Base-by-base conservation (phyloP, 1,140 invertebrate genomes). In the Calephelis virginiensis region DNA sequence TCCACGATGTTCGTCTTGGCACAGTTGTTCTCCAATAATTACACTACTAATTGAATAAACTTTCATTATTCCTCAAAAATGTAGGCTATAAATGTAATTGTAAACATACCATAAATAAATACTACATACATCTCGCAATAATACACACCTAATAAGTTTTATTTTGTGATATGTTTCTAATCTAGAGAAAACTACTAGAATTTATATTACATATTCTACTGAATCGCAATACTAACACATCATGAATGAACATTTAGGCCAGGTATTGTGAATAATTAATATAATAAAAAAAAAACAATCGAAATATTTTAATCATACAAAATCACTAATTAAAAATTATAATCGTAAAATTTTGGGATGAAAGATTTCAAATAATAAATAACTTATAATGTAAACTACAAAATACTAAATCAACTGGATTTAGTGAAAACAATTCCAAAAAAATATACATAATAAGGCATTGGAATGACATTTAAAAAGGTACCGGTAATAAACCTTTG, bases 381-480 rank as follows among this genome's bases (percentile, higher is more conserved):
- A 53, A 10, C 9, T 11, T 6, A 28, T 17, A 28, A 56, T 6
- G 17, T 10, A 37, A 56, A 17, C 17, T 13, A 43, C 40, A 43
- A 5, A 50, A 50, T 50, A 0, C 49, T 14, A 56, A 56, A 56
- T 28, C 28, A 11, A 56, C 5, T 56, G 17, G 17, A 56, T 5
- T 13, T 37, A 37, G 40, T 43, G 40, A 12, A 53, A 11, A 17
- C 10, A 53, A 12, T 12, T 7, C 28, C 7, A 38, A 37, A 59
- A 12, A 1, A 59, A 59, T 59, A 38, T 11, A 53, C 17, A 48
- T 12, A 48, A 59, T 37, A 43, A 43, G 40, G 40, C 40, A 43
- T 59, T 59, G 56, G 56, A 59, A 59, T 59, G 56, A 59, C 38
- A 59, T 40, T 56, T 17, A 56, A 56, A 59, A 59, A 43, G 40